phyloP scores from a whole-genome alignment of 2,113 vertebrate species.

The Nematolebias whitei region DNA sequence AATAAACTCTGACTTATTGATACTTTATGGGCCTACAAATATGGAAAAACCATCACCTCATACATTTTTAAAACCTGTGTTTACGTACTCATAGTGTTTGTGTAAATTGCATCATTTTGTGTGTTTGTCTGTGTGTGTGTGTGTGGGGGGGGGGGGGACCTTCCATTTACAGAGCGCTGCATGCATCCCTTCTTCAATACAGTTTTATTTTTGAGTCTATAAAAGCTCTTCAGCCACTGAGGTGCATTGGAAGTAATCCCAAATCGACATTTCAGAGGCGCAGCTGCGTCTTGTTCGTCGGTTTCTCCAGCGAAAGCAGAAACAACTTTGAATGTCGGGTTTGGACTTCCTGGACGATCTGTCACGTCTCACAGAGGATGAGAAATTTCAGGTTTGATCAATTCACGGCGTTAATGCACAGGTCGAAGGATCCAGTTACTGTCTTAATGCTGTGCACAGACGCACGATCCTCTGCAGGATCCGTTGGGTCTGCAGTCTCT shows the following conservation, averaged over 20 bases:
- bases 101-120: no score
- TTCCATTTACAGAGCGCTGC: no score
- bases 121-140: no score
- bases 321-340: slow-evolving; percentile 28
- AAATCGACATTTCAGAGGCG: neutral
- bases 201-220: slow-evolving; percentile 6
- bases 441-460: neutral
- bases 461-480: neutral
- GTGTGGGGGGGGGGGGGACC: no score
- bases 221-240: neutral
- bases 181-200: neutral
- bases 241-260: slow-evolving; percentile 7
- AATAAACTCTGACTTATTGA: no score
- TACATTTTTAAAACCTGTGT: no score
- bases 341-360: slow-evolving; percentile 16
- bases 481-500: neutral
- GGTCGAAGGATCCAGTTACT: neutral
- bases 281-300: slow-evolving; percentile 19
- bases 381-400: slow-evolving; percentile 14
- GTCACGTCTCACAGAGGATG: slow-evolving; percentile 9
- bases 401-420: slow-evolving; percentile 4
- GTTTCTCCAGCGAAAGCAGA: slow-evolving; percentile 3
- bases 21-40: no score
- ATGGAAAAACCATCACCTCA: no score
- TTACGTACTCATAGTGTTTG: no score